phyloP scores from a whole-genome alignment of 2,113 vertebrate species.

The Neotoma lepida region DNA sequence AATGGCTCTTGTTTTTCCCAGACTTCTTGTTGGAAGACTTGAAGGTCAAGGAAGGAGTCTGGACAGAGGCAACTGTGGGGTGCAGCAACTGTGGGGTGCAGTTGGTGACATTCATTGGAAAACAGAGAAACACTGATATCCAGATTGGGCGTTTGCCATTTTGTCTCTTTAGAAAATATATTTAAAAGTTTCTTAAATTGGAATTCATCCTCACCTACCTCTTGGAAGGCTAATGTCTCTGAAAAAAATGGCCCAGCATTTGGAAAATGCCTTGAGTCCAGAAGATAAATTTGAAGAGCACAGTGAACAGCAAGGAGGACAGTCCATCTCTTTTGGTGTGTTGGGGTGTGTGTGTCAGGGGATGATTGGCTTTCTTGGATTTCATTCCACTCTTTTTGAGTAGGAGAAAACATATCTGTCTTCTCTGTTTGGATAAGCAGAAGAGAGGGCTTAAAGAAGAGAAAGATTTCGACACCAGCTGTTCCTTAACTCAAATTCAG shows the following conservation, averaged over 20 bases:
- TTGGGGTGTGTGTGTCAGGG: too few species aligned
- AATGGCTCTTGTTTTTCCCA: constrained; percentile 11
- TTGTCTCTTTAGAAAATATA: background rate
- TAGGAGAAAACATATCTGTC: constrained; percentile 74
- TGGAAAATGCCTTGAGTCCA: constrained; percentile 54
- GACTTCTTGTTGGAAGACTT: background rate
- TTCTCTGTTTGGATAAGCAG: constrained; percentile 78
- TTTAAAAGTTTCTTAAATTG: constrained; percentile 58
- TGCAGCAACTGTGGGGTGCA: background rate
- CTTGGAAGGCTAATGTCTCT: constrained; percentile 52
- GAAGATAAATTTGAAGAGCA: constrained; percentile 58
- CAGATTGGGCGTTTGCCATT: background rate
- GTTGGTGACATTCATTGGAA: background rate
- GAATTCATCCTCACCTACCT: constrained; percentile 55
- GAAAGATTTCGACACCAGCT: constrained; percentile 75
- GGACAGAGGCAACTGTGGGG: too few species aligned
- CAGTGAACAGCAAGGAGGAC: constrained; percentile 56
- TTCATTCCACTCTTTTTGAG: constrained; percentile 63
- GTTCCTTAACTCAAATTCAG: constrained; percentile 60
- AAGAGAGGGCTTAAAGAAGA: constrained; percentile 69
- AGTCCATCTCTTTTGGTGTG: constrained; percentile 60
- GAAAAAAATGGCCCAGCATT: constrained; percentile 65
- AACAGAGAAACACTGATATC: background rate
- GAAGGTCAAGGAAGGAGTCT: background rate
- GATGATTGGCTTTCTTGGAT: constrained; percentile 35